These are phyloP conservation scores for Proisotoma minuta DNA, from an alignment of 2,888 invertebrate species.

Conservation along the genomic window DNA sequence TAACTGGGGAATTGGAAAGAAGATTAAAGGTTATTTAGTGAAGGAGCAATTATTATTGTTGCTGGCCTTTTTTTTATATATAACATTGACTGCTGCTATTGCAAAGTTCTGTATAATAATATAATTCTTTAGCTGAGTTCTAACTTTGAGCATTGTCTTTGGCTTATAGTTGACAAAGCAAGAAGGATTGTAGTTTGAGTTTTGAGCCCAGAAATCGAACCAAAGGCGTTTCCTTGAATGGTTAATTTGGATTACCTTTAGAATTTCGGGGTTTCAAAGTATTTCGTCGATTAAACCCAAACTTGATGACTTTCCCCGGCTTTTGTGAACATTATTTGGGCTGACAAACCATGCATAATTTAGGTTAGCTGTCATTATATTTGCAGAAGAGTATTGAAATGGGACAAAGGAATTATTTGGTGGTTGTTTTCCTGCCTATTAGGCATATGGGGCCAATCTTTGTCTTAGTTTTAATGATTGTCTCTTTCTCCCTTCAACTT, in stretches of 20 bases:
- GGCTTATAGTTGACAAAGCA: too few relatives aligned
- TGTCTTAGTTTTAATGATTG: too few relatives aligned
- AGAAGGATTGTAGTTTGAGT: too few relatives aligned
- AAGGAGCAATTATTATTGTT: background rate
- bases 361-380: slow-evolving; percentile 18
- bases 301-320: slow-evolving; percentile 23
- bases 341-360: slow-evolving; percentile 42
- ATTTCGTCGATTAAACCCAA: slow-evolving; percentile 20
- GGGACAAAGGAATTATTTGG: slow-evolving; percentile 14
- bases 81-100: too few relatives aligned
- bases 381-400: slow-evolving; percentile 4
- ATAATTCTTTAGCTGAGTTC: too few relatives aligned
- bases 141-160: too few relatives aligned
- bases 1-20: background rate
- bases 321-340: slow-evolving; percentile 45
- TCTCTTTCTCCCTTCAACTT: too few relatives aligned
- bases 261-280: slow-evolving; percentile 9
- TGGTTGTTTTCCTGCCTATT: too few relatives aligned
- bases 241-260: slow-evolving; percentile 9
- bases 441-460: too few relatives aligned
- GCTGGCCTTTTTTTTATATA: too few relatives aligned
- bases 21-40: background rate
- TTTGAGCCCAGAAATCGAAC: slow-evolving; percentile 18
- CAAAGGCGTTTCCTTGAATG: slow-evolving; percentile 15
- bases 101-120: too few relatives aligned